Conservation (phyloP, 2,113 vertebrate species). For the Gobio gobio region DNA sequence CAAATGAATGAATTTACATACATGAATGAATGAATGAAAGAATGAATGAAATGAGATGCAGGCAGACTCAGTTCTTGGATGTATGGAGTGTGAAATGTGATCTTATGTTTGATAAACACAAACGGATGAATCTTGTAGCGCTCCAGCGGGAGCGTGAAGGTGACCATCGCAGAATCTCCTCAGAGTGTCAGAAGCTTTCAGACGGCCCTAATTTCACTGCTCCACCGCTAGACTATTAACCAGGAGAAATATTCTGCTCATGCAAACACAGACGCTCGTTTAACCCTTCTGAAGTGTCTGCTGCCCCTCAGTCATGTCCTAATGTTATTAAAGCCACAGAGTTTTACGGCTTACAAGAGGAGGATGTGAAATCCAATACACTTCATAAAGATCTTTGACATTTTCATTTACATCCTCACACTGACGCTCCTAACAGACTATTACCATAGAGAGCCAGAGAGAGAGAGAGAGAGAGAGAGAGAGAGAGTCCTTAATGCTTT, state of each 20-base stretch:
- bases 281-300: not conserved
- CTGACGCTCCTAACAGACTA: not conserved
- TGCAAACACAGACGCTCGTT: not conserved
- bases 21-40: not conserved
- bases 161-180: not conserved
- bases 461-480: not conserved
- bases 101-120: not conserved
- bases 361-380: slow-evolving; percentile 33
- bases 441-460: not conserved
- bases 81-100: not conserved
- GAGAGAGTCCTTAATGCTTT: not conserved
- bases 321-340: slow-evolving; percentile 18
- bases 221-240: not conserved
- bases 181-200: not conserved
- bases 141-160: slow-evolving; percentile 5
- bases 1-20: not conserved
- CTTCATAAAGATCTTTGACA: slow-evolving; percentile 31
- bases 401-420: slow-evolving; percentile 30
- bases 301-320: not conserved
- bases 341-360: slow-evolving; percentile 35
- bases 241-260: not conserved
- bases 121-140: not conserved
- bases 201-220: not conserved
- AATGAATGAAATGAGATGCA: not conserved
- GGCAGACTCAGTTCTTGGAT: not conserved